Conservation (phyloP, 2,797 vertebrate species). For the Podarcis lilfordi region DNA sequence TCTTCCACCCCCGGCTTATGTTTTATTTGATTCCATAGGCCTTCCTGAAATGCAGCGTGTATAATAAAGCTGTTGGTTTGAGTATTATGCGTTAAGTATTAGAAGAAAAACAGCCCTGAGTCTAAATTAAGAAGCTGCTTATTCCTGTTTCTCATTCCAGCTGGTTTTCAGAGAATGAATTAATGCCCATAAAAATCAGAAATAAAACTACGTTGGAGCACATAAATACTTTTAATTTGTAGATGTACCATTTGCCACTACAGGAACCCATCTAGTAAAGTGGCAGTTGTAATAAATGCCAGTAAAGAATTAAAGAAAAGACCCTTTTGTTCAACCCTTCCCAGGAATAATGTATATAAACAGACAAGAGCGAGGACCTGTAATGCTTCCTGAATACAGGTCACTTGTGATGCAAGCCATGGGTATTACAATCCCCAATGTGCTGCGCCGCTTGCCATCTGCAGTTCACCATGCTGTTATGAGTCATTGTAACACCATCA, state of each 20-base stretch:
- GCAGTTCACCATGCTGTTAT: background rate
- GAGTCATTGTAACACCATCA: background rate
- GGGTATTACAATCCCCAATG: background rate
- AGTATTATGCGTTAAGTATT: conserved; percentile 33
- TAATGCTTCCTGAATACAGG: background rate
- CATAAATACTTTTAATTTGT: conserved; percentile 12
- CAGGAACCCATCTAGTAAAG: conserved; percentile 34
- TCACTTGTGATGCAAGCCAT: background rate
- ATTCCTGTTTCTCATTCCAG: conserved; percentile 35
- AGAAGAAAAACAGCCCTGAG: conserved; percentile 55
- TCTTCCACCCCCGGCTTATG: background rate
- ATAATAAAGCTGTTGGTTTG: conserved; percentile 52
- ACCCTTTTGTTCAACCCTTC: conserved; percentile 15
- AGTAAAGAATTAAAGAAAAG: background rate
- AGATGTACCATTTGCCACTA: conserved; percentile 8
- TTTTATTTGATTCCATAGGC: conserved; percentile 8
- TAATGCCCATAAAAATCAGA: conserved; percentile 34
- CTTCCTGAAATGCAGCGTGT: conserved; percentile 25
- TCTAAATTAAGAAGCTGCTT: conserved; percentile 49
- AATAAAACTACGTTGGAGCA: conserved; percentile 13
- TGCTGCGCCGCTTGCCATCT: background rate
- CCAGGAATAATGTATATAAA: background rate
- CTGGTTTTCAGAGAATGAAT: conserved; percentile 36
- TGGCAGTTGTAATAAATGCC: conserved; percentile 35
- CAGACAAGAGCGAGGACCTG: background rate